Evolutionary conservation across 2,888 invertebrate genomes (phyloP), one percentile per base, ranked within the genome.

Genomic region (Marasmarcha lunaedactyla): DNA sequence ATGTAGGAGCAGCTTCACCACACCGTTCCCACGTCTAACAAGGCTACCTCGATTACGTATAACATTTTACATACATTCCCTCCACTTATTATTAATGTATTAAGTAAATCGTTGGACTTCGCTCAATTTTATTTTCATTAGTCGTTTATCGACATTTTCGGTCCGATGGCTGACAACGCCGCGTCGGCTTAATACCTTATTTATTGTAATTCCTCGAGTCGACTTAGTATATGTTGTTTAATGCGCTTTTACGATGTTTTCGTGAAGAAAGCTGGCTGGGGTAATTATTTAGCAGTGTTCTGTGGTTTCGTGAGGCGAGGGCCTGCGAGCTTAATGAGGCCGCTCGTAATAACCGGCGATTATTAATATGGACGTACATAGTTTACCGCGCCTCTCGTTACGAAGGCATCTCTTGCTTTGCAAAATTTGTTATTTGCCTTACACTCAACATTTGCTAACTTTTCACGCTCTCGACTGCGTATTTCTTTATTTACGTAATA

Each of bases 261-360:
- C 71, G 73, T 70, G 72, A 74, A 71, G 77, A 74, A 72, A 76
- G 71, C 69, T 59, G 62, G 61, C 60, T 52, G 55, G 46, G 68
- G 68, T 79, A 79, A 79, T 81, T 81, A 78, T 79, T 79, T 71
- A 67, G 73, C 76, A 66, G 71, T 73, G 77, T 71, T 76, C 61
- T 81, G 81, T 66, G 79, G 81, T 79, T 77, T 73, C 57, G 61
- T 68, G 57, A 59, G 61, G 58, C 67, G 64, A 71, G 66, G 65
- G 66, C 59, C 57, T 60, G 58, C 55, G 59, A 63, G 55, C 34
- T 67, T 76, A 79, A 79, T 79, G 73, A 77, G 72, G 65, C 63
- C 58, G 60, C 55, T 57, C 58, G 73, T 76, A 76, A 78, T 76
- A 73, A 73, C 72, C 62, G 55, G 46, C 63, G 71, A 74, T 79